Percentiles rank a stretch among this genome's conserved stretches.
Evolutionary conservation across 2,888 invertebrate species (phyloP).

Genomic region (Notodonta ziczac): DNA sequence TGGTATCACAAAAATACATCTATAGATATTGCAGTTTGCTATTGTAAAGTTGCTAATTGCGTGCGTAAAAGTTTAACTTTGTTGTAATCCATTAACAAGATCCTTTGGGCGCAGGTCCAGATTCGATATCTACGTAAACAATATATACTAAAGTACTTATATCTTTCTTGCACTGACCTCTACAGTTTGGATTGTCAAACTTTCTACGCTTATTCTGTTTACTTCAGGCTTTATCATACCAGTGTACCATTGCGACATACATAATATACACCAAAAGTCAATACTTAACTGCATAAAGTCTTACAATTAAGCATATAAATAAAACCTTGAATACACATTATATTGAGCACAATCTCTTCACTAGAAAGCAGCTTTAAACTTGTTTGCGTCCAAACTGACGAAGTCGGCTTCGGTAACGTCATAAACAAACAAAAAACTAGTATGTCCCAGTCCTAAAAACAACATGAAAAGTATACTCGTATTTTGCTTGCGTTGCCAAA

Average conservation of each 20-base stretch:
- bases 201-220: too few relatives aligned
- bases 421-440: constrained; percentile 55
- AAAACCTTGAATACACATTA: background rate
- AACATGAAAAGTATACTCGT: constrained; percentile 45
- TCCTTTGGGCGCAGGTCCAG: too few relatives aligned
- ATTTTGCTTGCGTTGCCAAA: constrained; percentile 38
- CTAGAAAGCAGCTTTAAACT: constrained; percentile 36
- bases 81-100: too few relatives aligned
- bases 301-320: background rate
- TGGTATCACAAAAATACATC: constrained; percentile 8
- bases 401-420: constrained; percentile 40
- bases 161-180: too few relatives aligned
- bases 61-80: background rate
- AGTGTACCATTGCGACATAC: too few relatives aligned
- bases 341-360: constrained; percentile 3
- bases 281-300: background rate
- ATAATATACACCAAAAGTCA: background rate
- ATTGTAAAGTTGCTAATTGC: background rate
- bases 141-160: too few relatives aligned
- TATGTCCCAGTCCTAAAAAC: constrained; percentile 48
- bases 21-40: background rate
- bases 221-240: too few relatives aligned
- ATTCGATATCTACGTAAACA: too few relatives aligned
- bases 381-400: constrained; percentile 40
- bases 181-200: too few relatives aligned